These are phyloP conservation scores for Achatina immaculata DNA, from an alignment of 1,140 invertebrate species.

Conservation along the genomic window DNA sequence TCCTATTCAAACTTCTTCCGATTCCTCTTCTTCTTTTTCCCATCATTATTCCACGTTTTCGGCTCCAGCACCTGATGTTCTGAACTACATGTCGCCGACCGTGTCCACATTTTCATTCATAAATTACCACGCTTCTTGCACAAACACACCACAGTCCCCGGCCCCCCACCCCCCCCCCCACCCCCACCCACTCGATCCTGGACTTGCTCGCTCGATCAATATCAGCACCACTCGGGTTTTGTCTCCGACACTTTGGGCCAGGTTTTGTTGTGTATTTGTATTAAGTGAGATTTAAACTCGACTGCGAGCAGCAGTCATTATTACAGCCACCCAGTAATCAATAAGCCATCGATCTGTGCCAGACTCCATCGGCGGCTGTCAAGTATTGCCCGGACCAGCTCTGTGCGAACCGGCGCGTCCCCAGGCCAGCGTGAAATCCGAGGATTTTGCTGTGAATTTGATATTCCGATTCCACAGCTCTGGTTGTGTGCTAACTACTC, in stretches of 20 bases:
- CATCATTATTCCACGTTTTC: no score
- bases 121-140: not conserved
- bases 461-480: no score
- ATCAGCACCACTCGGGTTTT: not conserved
- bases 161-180: no score
- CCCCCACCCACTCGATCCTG: not conserved
- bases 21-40: no score
- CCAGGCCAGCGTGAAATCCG: no score
- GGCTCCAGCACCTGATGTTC: no score
- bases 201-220: not conserved
- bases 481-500: no score
- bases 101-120: not conserved
- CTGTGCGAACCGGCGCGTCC: no score
- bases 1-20: no score
- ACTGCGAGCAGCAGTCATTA: not conserved
- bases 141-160: not conserved
- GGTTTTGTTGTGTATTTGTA: conserved; percentile 8
- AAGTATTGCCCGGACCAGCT: no score
- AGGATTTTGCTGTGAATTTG: no score
- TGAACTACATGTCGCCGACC: not conserved
- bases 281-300: conserved; percentile 17
- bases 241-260: not conserved
- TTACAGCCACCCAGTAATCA: not conserved
- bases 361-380: not conserved
- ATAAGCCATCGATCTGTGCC: not conserved